Percentiles rank a stretch among this genome's conserved stretches.
Evolutionary conservation across 2,113 vertebrate species (phyloP).

Genomic region (cattle (Bos taurus)): DNA sequence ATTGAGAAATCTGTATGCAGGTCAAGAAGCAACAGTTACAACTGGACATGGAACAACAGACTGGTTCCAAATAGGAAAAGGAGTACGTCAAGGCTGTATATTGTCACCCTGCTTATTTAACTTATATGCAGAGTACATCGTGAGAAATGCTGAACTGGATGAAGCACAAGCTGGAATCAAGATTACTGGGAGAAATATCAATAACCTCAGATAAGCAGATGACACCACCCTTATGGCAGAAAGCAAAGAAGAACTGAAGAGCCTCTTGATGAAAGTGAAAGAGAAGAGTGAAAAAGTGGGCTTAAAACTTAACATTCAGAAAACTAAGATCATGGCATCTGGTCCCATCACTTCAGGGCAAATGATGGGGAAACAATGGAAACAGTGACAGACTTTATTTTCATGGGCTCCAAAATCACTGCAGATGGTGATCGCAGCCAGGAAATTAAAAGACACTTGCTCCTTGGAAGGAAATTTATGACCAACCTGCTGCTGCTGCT

Average conservation of each 20-base stretch:
- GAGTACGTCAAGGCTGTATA: neutral
- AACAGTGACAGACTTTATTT: neutral
- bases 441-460: neutral
- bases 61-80: neutral
- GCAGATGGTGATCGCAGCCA: neutral
- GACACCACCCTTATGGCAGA: neutral
- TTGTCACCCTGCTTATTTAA: neutral
- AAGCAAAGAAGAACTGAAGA: neutral
- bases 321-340: neutral
- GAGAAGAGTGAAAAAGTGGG: neutral
- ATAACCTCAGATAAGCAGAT: neutral
- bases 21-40: neutral
- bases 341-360: neutral
- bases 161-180: neutral
- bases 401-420: neutral
- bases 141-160: neutral
- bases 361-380: neutral
- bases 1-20: neutral
- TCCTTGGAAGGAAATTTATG: neutral
- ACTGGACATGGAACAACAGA: neutral
- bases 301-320: neutral
- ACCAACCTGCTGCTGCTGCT: neutral
- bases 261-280: neutral
- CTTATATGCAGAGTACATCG: neutral
- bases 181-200: rapidly evolving